phyloP scores from a whole-genome alignment of 2,797 vertebrate genomes.

The Microctenopoma steveboyesi region DNA sequence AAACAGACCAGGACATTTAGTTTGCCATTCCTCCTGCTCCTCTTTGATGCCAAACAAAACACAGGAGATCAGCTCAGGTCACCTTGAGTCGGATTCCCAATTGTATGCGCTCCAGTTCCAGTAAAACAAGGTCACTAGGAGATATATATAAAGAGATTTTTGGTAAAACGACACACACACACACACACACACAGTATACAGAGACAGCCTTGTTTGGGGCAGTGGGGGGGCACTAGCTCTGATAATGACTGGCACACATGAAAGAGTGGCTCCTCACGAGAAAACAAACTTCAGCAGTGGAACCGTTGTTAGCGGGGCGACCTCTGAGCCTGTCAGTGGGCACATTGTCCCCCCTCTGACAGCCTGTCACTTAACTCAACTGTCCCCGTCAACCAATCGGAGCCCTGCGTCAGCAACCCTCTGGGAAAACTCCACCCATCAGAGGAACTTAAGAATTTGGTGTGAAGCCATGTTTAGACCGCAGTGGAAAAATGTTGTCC shows the following conservation, averaged over 20 bases:
- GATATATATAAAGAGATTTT: slow-evolving; percentile 57
- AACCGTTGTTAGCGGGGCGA: slow-evolving; percentile 77
- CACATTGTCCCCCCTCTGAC: slow-evolving; percentile 71
- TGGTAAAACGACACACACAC: slow-evolving; percentile 49
- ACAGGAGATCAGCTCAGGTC: slow-evolving; percentile 61
- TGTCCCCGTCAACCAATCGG: slow-evolving; percentile 55
- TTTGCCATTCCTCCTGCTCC: slow-evolving; percentile 30
- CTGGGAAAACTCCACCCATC: slow-evolving; percentile 47
- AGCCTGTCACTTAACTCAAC: slow-evolving; percentile 67
- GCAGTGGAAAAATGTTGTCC: slow-evolving; percentile 44
- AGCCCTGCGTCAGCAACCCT: neutral
- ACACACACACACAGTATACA: slow-evolving; percentile 42
- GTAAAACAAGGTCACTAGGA: slow-evolving; percentile 64
- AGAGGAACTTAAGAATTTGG: slow-evolving; percentile 33
- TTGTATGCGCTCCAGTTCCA: slow-evolving; percentile 70
- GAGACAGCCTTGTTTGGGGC: slow-evolving; percentile 63
- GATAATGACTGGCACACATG: slow-evolving; percentile 78
- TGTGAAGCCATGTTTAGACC: slow-evolving; percentile 47
- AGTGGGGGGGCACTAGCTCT: slow-evolving; percentile 59
- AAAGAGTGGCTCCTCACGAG: slow-evolving; percentile 69
- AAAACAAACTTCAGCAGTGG: slow-evolving; percentile 70
- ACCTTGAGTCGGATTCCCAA: slow-evolving; percentile 65
- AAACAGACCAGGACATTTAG: slow-evolving; percentile 53
- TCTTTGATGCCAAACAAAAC: slow-evolving; percentile 67
- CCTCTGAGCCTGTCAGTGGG: slow-evolving; percentile 66